Base-by-base conservation (phyloP, 2,888 invertebrate genomes). In the Crocallis elinguaria region DNA sequence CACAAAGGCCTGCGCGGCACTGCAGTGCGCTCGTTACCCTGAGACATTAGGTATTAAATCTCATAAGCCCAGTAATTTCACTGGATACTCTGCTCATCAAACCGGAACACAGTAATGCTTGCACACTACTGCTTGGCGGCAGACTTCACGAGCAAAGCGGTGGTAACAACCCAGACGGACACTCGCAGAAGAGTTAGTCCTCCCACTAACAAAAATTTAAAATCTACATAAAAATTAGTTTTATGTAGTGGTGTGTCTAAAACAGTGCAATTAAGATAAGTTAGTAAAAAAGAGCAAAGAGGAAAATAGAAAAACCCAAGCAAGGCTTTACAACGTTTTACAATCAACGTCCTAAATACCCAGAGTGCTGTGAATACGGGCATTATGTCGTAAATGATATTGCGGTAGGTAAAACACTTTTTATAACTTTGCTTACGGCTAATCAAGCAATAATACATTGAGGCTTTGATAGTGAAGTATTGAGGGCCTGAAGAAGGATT, bases 321-420 rank as follows among this genome's bases (percentile, higher is more conserved):
- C 30, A 45, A 36, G 43, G 43, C 16, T 25, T 16, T 12, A 33
- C 30, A 27, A 30, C 14, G 38, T 48, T 43, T 48, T 39, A 43
- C 21, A 35, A 44, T 30, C 35, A 39, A 35, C 11, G 49, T 19
- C n/a, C 53, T 48, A 42, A 32, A 53, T 51, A 45, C 38, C 12
- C 12, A 19, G 36, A 21, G 25, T 35, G 17, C 13, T 25, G n/a
- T 27, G 9, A 17, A 45, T 52, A 41, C 36, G 39, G 44, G 51
- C 29, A 19, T 19, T 12, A 7, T 8, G n/a, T 19, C 29, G 16
- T 38, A 32, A 36, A 45, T 16, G 32, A 38, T 33, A 46, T 30
- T 30, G 38, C 38, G 23, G 37, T 25, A 44, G 27, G 27, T 45
- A 44, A 36, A 25, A 37, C 38, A 12, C 7, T 38, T 38, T 38